phyloP scores from a whole-genome alignment of 2,888 invertebrate genomes.

The Iselma pallidipennis region DNA sequence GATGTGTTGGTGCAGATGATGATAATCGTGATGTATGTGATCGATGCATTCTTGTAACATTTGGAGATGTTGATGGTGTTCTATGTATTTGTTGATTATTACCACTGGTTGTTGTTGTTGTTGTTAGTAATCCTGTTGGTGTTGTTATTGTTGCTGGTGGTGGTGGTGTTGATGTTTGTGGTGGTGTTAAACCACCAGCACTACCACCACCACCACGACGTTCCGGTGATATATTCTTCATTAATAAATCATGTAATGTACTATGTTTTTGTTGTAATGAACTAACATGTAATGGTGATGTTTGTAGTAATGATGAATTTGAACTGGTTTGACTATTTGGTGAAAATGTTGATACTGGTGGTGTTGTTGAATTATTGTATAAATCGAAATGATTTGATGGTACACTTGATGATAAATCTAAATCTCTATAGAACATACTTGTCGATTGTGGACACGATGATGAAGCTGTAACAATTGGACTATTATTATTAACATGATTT shows the following conservation, averaged over 20 bases:
- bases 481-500: constrained; percentile 43
- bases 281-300: constrained; percentile 54
- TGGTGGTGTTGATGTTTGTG: constrained; percentile 1
- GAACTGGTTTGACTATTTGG: constrained; percentile 72
- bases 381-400: constrained; percentile 61
- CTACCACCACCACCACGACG: too few species aligned
- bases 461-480: constrained; percentile 33
- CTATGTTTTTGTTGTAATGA: constrained; percentile 51
- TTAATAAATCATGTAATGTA: constrained; percentile 69
- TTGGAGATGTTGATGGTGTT: constrained; percentile 44
- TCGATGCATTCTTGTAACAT: constrained; percentile 16
- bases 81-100: constrained; percentile 61
- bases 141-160: constrained; percentile 24
- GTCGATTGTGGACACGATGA: constrained; percentile 46
- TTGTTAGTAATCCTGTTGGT: constrained; percentile 25
- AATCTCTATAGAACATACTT: constrained; percentile 46
- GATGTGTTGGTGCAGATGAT: constrained; percentile 85
- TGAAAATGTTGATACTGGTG: constrained; percentile 61
- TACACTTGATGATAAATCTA: constrained; percentile 47
- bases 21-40: constrained; percentile 70
- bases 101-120: constrained; percentile 32
- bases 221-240: constrained; percentile 63
- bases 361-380: constrained; percentile 44
- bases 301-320: constrained; percentile 59
- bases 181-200: constrained; percentile 18